Percentiles rank a stretch among this genome's conserved stretches.
Conservation (phyloP, 2,797 vertebrate species). For the Avahi laniger region DNA sequence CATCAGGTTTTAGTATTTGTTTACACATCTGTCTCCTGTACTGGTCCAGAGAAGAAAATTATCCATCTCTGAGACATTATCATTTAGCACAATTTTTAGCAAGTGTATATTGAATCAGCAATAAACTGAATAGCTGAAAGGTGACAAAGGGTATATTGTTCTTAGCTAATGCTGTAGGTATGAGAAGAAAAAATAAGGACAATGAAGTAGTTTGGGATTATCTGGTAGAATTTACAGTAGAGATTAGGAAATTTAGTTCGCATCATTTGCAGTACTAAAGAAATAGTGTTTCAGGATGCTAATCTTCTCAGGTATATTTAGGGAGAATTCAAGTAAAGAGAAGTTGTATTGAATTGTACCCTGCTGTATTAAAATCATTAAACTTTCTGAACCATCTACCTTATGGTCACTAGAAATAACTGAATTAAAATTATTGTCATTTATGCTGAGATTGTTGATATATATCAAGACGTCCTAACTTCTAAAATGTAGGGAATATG, state of each 20-base stretch:
- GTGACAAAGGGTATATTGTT: not conserved
- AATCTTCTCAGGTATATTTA: not conserved
- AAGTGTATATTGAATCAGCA: not conserved
- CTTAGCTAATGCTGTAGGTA: not conserved
- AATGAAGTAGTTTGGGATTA: not conserved
- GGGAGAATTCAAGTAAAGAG: not conserved
- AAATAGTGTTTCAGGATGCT: not conserved
- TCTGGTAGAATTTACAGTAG: not conserved
- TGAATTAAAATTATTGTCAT: not conserved
- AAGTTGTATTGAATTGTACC: not conserved
- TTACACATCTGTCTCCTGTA: not conserved
- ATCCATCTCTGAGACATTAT: not conserved
- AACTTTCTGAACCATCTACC: not conserved
- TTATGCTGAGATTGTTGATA: not conserved
- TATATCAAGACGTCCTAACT: not conserved
- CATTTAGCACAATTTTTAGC: not conserved
- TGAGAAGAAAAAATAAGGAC: not conserved
- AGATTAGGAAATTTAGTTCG: not conserved
- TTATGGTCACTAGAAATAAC: not conserved
- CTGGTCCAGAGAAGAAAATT: not conserved
- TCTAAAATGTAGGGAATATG: not conserved
- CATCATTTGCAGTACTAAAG: not conserved
- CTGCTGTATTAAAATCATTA: not conserved
- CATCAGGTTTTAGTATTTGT: not conserved
- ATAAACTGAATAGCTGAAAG: not conserved